phyloP scores from a whole-genome alignment of 2,113 vertebrate genomes.

The Ceyx cyanopectus region DNA sequence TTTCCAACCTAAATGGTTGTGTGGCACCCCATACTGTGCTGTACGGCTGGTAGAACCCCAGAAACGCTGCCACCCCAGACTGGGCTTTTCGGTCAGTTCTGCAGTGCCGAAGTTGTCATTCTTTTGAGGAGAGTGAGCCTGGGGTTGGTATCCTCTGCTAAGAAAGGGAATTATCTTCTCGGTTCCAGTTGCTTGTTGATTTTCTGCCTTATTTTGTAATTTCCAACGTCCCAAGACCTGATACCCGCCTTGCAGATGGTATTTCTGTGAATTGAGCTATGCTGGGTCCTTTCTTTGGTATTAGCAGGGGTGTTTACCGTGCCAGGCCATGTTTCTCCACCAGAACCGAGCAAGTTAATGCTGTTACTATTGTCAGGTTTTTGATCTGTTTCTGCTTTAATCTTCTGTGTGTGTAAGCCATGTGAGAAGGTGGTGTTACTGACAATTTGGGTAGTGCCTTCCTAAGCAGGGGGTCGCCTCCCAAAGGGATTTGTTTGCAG shows the following conservation, averaged over 20 bases:
- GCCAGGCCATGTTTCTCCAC: background rate
- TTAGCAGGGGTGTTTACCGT: background rate
- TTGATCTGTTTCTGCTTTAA: background rate
- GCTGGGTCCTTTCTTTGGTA: background rate
- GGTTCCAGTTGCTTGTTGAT: background rate
- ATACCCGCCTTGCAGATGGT: fast-evolving
- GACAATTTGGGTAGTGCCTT: background rate
- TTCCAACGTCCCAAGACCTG: background rate
- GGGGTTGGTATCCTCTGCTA: background rate
- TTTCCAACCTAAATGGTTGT: no score
- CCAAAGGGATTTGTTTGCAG: background rate
- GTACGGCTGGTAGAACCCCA: background rate
- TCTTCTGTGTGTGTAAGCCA: fast-evolving
- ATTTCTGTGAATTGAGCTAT: background rate
- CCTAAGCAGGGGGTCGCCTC: no score
- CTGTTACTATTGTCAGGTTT: background rate
- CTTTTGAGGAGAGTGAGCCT: background rate
- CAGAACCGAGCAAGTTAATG: background rate
- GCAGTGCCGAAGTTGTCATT: background rate
- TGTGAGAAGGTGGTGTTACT: background rate
- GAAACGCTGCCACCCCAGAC: background rate
- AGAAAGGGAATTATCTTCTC: background rate
- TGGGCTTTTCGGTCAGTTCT: background rate
- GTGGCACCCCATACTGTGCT: fast-evolving
- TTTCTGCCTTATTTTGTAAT: background rate